A percentile compares a stretch with the other conserved stretches of the same genome.
These are phyloP conservation scores for Microhierax caerulescens DNA, from an alignment of 2,797 vertebrate genomes.

Conservation along the genomic window DNA sequence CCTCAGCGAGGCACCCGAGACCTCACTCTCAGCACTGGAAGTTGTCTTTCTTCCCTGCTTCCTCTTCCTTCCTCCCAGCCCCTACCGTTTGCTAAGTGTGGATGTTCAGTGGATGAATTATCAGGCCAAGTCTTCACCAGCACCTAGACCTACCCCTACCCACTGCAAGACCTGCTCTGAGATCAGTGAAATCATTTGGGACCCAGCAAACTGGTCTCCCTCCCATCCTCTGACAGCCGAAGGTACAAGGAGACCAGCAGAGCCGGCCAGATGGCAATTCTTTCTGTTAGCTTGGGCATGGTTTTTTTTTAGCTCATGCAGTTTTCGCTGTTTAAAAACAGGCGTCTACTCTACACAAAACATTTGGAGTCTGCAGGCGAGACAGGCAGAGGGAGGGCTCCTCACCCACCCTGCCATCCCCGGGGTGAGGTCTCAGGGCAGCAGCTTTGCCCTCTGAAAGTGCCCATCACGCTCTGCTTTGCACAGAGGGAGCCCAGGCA, in stretches of 20 bases:
- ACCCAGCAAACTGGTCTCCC: neutral
- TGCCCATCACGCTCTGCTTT: neutral
- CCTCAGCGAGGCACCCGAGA: rapidly evolving
- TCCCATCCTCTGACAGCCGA: neutral
- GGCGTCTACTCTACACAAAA: neutral
- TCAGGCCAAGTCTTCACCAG: neutral
- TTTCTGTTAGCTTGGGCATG: neutral
- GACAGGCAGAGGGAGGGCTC: neutral
- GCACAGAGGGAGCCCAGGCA: neutral
- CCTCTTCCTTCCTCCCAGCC: neutral
- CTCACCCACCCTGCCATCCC: neutral
- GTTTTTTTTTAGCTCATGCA: neutral
- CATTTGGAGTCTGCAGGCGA: neutral
- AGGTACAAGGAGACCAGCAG: neutral
- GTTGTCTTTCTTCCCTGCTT: neutral
- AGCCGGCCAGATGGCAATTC: neutral
- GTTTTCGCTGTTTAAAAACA: neutral
- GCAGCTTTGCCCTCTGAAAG: neutral
- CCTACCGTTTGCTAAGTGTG: neutral
- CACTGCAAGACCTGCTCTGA: neutral
- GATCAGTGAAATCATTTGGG: neutral
- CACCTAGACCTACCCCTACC: neutral
- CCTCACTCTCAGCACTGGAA: neutral
- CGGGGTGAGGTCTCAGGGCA: neutral
- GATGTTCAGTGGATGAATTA: neutral